A percentile compares a stretch with the other conserved stretches of the same genome.
Conservation (phyloP, 64 coral and sea anemone genomes). For the Acropora yongei region DNA sequence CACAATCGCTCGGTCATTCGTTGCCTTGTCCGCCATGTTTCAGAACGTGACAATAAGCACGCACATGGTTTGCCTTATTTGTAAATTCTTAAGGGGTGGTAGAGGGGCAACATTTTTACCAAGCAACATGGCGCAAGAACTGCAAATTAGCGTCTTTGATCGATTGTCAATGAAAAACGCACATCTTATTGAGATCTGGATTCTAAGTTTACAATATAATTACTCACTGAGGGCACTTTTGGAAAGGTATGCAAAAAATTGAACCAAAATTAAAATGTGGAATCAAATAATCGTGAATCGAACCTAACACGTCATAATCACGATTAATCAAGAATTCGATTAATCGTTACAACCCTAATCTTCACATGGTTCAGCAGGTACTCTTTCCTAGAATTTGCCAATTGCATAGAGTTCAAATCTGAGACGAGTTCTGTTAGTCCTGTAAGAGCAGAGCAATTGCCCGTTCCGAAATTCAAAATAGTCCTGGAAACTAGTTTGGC, state of each 20-base stretch:
- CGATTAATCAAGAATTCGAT: background rate
- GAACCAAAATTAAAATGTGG: background rate
- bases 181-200: background rate
- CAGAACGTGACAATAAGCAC: too few relatives aligned
- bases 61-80: background rate
- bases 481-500: too few relatives aligned
- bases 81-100: background rate
- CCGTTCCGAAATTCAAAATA: too few relatives aligned
- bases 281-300: background rate
- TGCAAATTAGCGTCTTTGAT: too few relatives aligned
- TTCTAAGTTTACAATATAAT: conserved; percentile 13
- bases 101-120: conserved; percentile 1
- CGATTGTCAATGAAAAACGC: background rate
- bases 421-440: too few relatives aligned
- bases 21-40: too few relatives aligned
- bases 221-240: background rate
- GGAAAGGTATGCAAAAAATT: background rate
- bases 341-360: background rate
- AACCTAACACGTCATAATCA: background rate
- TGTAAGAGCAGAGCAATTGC: too few relatives aligned
- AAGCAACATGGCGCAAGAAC: background rate
- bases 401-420: too few relatives aligned
- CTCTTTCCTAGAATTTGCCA: too few relatives aligned
- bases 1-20: background rate
- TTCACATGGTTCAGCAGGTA: too few relatives aligned